Evolutionary conservation across 2,797 vertebrate species (phyloP), one percentile per base, ranked within the genome.

Genomic region (Glossophaga mutica): DNA sequence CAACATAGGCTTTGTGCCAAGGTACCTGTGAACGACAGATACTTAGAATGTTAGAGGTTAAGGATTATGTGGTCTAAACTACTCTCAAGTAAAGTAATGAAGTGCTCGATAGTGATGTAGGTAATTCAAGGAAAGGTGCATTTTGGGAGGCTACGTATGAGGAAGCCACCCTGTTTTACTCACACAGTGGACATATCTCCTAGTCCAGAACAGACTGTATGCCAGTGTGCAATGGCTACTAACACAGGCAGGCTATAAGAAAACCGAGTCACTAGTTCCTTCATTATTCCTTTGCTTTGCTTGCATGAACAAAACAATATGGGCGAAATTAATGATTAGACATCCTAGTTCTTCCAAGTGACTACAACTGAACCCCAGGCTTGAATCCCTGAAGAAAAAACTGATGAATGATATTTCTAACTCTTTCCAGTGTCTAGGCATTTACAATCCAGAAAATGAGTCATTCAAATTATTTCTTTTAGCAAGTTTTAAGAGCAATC

Each of bases 401-500:
- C 65, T 55, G 26, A n/a, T 50, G 48, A 78, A 96, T 96, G 68
- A 91, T 59, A 92, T 95, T 96, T 95, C 82, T 91, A 83, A 94
- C 73, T 95, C 73, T 92, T 94, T 96, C 71, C 89, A 85, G 29
- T 71, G 37, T 92, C 73, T 85, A 90, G 82, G 52, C 37, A 96
- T 86, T 97, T 29, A 96, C 32, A 26, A 37, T 76, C 59, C 74
- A 93, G 78, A 92, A 96, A 95, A 16, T 24, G 2, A 87, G 46
- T 76, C 46, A 78, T 96, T 94, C 32, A 94, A 92, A 96, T 91
- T 55, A 94, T 94, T 97, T 87, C 52, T 78, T 87, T 93, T 93
- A 97, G 62, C 55, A 94, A 50, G 50, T 90, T 82, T 95, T 93
- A 87, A 96, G 57, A 94, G 84, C 84, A 93, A 71, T 73, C 50